Evolutionary conservation across 2,888 invertebrate genomes (phyloP).

Genomic region (Thera obeliscata): DNA sequence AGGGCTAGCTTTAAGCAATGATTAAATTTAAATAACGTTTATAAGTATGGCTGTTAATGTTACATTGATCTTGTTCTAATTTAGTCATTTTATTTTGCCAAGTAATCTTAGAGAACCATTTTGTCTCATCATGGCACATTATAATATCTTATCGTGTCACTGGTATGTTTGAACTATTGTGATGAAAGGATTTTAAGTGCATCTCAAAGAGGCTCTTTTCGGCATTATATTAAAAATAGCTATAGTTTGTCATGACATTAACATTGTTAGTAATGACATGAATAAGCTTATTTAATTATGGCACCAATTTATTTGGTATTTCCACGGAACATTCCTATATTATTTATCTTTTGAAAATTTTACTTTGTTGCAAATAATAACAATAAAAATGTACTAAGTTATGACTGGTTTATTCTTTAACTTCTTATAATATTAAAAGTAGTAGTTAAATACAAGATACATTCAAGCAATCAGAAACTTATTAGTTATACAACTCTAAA

Average conservation of each 20-base stretch:
- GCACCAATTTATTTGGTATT: slow-evolving; percentile 24
- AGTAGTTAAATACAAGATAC: slow-evolving; percentile 19
- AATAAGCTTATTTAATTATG: slow-evolving; percentile 20
- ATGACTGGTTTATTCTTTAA: slow-evolving; percentile 24
- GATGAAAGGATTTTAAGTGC: no score
- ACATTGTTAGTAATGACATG: slow-evolving; percentile 18
- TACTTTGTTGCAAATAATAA: slow-evolving; percentile 36
- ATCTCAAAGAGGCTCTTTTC: no score
- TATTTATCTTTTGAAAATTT: slow-evolving; percentile 34
- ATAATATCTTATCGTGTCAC: neutral
- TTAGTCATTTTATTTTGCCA: slow-evolving; percentile 26
- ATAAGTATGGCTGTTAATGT: neutral
- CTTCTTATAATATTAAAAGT: slow-evolving; percentile 2
- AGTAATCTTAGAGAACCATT: neutral
- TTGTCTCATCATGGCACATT: slow-evolving; percentile 2
- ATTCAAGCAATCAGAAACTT: slow-evolving; percentile 16
- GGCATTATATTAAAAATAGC: slow-evolving; percentile 7
- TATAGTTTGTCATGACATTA: slow-evolving; percentile 11
- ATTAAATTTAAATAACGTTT: no score
- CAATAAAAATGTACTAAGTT: slow-evolving; percentile 32
- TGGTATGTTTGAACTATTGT: no score
- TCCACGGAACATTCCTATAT: slow-evolving; percentile 39
- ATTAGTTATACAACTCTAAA: slow-evolving; percentile 16
- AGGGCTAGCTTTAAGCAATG: no score
- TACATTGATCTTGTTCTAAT: slow-evolving; percentile 13